Percentiles rank a stretch among this genome's conserved stretches.
phyloP scores from a whole-genome alignment of 2,888 invertebrate genomes.

The Drosophila hamatofila region DNA sequence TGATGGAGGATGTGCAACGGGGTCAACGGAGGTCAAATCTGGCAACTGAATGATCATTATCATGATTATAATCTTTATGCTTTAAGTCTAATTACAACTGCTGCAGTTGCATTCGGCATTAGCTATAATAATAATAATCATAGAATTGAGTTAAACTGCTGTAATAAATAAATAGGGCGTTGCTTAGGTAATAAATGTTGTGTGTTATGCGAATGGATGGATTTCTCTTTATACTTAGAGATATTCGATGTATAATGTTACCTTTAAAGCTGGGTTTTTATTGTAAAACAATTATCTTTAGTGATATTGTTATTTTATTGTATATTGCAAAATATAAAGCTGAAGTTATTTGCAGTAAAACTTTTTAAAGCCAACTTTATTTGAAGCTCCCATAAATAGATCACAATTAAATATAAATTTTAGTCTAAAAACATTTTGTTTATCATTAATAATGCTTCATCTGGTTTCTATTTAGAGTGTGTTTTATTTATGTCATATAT shows the following conservation, averaged over 20 bases:
- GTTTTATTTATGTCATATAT: not conserved
- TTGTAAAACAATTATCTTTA: too few relatives aligned
- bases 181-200: not conserved
- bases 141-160: not conserved
- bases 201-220: not conserved
- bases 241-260: not conserved
- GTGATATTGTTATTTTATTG: too few relatives aligned
- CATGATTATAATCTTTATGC: constrained; percentile 6
- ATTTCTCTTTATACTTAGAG: not conserved
- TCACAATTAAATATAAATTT: too few relatives aligned
- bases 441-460: too few relatives aligned
- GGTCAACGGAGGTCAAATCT: constrained; percentile 15
- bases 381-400: too few relatives aligned
- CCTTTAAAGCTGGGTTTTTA: too few relatives aligned
- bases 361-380: too few relatives aligned
- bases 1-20: constrained; percentile 1
- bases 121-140: not conserved
- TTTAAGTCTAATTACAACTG: not conserved
- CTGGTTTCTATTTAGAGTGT: not conserved
- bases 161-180: too few relatives aligned
- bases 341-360: too few relatives aligned
- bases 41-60: constrained; percentile 7
- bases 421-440: too few relatives aligned
- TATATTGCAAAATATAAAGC: too few relatives aligned
- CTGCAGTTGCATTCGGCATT: not conserved